These are phyloP conservation scores for Aptenodytes forsteri DNA, from an alignment of 2,113 vertebrate species.

Conservation along the genomic window DNA sequence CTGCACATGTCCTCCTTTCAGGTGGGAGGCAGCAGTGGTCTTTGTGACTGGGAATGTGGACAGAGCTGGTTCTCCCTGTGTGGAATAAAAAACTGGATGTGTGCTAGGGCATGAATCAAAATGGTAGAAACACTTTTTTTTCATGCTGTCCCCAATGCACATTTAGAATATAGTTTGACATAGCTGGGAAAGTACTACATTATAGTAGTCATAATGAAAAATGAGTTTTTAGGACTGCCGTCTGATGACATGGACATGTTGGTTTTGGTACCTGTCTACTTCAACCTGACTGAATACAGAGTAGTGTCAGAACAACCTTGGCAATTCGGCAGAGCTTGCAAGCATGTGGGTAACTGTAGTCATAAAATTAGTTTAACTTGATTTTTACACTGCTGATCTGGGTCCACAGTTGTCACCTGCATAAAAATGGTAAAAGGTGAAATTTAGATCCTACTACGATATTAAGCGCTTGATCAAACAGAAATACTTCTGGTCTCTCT, in stretches of 20 bases:
- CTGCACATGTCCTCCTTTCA: fast-evolving
- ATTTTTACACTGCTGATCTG: not conserved
- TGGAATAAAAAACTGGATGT: not conserved
- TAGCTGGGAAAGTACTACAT: not conserved
- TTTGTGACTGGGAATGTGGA: not conserved
- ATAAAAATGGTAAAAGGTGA: not conserved
- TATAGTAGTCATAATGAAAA: not conserved
- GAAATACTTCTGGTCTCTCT: not conserved
- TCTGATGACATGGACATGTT: fast-evolving
- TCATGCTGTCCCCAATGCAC: not conserved
- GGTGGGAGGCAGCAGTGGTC: not conserved
- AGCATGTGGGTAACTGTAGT: not conserved
- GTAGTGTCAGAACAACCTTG: not conserved
- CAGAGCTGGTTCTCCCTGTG: not conserved
- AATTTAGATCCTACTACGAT: not conserved
- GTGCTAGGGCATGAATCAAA: not conserved
- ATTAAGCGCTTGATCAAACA: not conserved
- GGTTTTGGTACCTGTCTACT: not conserved
- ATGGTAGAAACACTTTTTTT: not conserved
- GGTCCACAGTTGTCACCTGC: not conserved
- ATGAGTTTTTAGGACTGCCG: not conserved
- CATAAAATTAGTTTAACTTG: not conserved
- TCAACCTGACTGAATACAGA: not conserved
- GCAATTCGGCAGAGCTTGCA: not conserved
- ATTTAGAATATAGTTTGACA: not conserved